Percentiles rank a stretch among this genome's conserved stretches.
Conservation (phyloP, 2,113 vertebrate genomes). For the Melanocharis versteri region DNA sequence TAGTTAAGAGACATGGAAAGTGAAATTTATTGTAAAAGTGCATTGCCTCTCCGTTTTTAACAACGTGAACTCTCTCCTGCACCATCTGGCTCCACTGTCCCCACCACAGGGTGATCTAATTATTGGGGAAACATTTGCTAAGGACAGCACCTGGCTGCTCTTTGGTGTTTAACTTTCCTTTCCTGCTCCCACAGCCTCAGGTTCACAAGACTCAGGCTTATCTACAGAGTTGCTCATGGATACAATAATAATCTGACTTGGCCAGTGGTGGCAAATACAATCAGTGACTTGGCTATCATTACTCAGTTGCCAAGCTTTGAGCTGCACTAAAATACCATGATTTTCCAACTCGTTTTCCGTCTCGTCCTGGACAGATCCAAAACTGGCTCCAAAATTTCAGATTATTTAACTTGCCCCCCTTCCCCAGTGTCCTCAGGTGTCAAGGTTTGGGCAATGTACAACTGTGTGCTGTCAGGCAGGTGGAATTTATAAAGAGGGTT, state of each 20-base stretch:
- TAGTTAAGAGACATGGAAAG: neutral
- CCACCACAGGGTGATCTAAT: neutral
- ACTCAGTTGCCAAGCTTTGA: neutral
- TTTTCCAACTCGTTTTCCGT: neutral
- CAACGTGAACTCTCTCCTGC: neutral
- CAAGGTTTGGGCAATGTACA: neutral
- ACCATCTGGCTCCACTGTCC: neutral
- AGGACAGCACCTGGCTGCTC: slow-evolving; percentile 16
- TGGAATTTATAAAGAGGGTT: neutral
- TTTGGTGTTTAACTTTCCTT: slow-evolving; percentile 22
- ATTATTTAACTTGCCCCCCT: neutral
- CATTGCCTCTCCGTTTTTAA: neutral
- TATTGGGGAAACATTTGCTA: slow-evolving; percentile 41
- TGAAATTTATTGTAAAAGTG: neutral
- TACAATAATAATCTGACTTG: neutral
- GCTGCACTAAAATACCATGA: neutral
- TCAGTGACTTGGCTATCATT: neutral
- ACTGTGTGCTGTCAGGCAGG: neutral
- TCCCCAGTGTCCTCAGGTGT: neutral
- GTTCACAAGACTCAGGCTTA: neutral
- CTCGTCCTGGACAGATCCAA: neutral
- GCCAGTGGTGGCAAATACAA: neutral
- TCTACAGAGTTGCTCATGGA: neutral
- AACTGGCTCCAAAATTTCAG: neutral
- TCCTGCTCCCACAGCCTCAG: neutral